Percentiles rank a stretch among this genome's conserved stretches.
Conservation (phyloP, 2,797 vertebrate species). For the Leptoclinus maculatus region DNA sequence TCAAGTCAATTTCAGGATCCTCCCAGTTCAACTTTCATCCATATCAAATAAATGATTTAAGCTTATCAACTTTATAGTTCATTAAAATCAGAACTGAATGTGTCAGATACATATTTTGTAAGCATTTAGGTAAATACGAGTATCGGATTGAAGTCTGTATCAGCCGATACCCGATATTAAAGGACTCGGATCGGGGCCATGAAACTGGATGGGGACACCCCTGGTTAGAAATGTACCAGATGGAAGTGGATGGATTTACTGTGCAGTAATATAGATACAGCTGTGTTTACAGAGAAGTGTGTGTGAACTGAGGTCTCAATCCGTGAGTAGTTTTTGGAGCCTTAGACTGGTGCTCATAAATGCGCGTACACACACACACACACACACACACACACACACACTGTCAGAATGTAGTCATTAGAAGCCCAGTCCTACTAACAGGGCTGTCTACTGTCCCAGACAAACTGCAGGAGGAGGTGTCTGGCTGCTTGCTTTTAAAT, state of each 20-base stretch:
- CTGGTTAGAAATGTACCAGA: not conserved
- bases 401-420: constrained; percentile 78
- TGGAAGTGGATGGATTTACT: constrained; percentile 15
- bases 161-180: not conserved
- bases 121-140: not conserved
- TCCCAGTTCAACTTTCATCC: not conserved
- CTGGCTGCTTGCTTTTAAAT: constrained; percentile 80
- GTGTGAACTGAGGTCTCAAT: constrained; percentile 47
- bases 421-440: constrained; percentile 73
- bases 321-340: constrained; percentile 47
- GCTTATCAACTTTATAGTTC: not conserved
- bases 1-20: not conserved
- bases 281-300: constrained; percentile 45
- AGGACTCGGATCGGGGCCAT: not conserved
- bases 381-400: constrained; percentile 25
- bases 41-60: not conserved
- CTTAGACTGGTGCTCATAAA: constrained; percentile 32
- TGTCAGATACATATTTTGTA: not conserved
- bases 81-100: constrained; percentile 1
- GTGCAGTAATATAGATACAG: constrained; percentile 22
- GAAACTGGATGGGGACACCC: not conserved
- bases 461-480: constrained; percentile 80
- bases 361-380: constrained; percentile 1
- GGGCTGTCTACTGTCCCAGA: constrained; percentile 80
- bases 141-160: not conserved